Evolutionary conservation across 2,888 invertebrate genomes (phyloP), one percentile per base, ranked within the genome.

Genomic region (Tetranychus piercei): DNA sequence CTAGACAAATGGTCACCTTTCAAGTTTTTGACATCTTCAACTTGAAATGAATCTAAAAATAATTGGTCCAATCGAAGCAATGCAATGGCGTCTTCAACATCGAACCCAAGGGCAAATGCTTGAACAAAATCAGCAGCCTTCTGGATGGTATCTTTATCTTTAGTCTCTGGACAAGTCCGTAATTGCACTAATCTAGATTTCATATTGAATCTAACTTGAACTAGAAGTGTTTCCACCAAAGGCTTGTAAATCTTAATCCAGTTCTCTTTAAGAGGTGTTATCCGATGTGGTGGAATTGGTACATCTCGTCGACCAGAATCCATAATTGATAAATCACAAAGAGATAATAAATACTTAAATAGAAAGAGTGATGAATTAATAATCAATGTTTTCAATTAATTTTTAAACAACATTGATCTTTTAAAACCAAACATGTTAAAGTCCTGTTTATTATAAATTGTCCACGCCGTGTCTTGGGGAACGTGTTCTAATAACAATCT

Each of bases 111-210:
- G 44, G 95, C 86, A 81, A 97, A 97, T 1, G 97, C 97, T 83
- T 90, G 90, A 0, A 99, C 92, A 86, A 99, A 99, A 84, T 99
- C 99, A 18, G 95, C 94, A 73, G 91, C 99, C 84, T 95, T 97
- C 82, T 99, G 97, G 77, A 99, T 84, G 82, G 93, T 91, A 11
- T 89, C 88, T 78, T 94, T 88, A 80, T 96, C 94, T 78, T 87
- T 87, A 0, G 91, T 91, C 80, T 90, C 88, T 70, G 86, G 83
- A 77, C 83, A 82, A 7, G 83, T 82, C 84, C 90, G 87, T 73
- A 95, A 88, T 84, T 95, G 94, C 1, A 96, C 92, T 83, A 92
- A 90, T 78, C 92, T 86, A 0, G 90, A 88, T 83, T 90, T 93
- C 74, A 94, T 86, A 83, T 99, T 97, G 81, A 94, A 97, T 76